Evolutionary conservation across 53 echinoderm and acorn worm genomes (phyloP), one percentile per base, ranked within the genome.

Genomic region (Patiria pectinifera): DNA sequence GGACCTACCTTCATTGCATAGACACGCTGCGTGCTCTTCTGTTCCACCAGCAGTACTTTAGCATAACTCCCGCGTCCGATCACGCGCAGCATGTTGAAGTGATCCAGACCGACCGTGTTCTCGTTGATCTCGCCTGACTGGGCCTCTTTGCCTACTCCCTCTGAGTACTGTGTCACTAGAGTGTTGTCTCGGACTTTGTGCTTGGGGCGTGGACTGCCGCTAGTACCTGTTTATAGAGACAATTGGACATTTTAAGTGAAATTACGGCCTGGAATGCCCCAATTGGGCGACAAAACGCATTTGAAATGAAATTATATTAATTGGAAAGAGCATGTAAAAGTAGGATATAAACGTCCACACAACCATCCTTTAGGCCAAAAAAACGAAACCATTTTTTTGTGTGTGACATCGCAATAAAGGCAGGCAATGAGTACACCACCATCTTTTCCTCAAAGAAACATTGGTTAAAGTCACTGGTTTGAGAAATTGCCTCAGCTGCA

Each of bases 1-100:
- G n/a, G 21, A 12, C 91, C 48, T 77, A 94, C 95, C 92, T 98
- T 98, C 98, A 98, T 98, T 71, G 98, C 98, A 66, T 98, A 98
- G 48, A 98, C 92, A 8, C 98, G 94, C 25, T 89, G 92, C 26
- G 98, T 98, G 16, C 91, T 89, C 58, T 95, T 96, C 81, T 94
- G 91, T 72, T 98, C 98, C 22, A 98, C 98, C 89, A 98, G 87
- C 11, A 98, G 91, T 59, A 98, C 98, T 84, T 98, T 98, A 91
- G 98, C 98, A 71, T 98, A 98, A 92, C 98, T 98, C 22, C 98
- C 98, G 4, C 98, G 96, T 7, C 98, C 98, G 49, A 98, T 98
- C 46, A 98, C 98, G n/a, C 98, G 92, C 47, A 98, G 91, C 93
- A 98, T 83, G 81, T 96, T 96, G 96, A 98, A 98, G 89, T 98